These are phyloP conservation scores for Pipistrellus pygmaeus DNA, from an alignment of 2,797 vertebrate genomes.

Conservation along the genomic window DNA sequence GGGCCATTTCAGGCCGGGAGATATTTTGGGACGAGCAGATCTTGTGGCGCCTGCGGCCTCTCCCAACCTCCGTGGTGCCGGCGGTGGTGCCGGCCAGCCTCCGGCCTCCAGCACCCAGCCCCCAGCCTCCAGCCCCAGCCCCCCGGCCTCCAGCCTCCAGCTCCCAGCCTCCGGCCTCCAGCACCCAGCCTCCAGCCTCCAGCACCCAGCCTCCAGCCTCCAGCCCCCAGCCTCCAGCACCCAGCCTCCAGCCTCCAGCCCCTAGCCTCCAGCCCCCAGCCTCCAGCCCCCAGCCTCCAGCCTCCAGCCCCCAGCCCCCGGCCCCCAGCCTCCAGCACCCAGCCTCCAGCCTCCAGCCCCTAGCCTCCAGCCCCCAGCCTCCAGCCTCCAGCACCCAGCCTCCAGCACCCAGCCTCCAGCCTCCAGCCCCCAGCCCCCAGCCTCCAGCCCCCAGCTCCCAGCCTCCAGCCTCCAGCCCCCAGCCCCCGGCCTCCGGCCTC, in stretches of 20 bases:
- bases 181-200: neutral
- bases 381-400: neutral
- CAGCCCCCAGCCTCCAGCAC: neutral
- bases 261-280: no score
- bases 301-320: neutral
- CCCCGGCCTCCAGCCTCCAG: no score
- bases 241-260: neutral
- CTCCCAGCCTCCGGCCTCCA: neutral
- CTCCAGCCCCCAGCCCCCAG: neutral
- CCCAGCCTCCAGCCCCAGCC: neutral
- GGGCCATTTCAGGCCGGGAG: slow-evolving; percentile 62
- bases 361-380: neutral
- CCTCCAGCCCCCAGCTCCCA: neutral
- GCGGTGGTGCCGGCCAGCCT: neutral
- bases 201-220: neutral
- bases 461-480: neutral
- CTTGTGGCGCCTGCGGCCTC: neutral
- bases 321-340: neutral
- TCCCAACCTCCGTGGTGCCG: neutral
- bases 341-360: neutral
- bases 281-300: neutral
- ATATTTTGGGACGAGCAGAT: slow-evolving; percentile 61
- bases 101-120: neutral
- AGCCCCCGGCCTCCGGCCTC: neutral
- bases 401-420: neutral